Evolutionary conservation across 1,140 invertebrate genomes (phyloP).

Genomic region (Lepidurus arcticus): DNA sequence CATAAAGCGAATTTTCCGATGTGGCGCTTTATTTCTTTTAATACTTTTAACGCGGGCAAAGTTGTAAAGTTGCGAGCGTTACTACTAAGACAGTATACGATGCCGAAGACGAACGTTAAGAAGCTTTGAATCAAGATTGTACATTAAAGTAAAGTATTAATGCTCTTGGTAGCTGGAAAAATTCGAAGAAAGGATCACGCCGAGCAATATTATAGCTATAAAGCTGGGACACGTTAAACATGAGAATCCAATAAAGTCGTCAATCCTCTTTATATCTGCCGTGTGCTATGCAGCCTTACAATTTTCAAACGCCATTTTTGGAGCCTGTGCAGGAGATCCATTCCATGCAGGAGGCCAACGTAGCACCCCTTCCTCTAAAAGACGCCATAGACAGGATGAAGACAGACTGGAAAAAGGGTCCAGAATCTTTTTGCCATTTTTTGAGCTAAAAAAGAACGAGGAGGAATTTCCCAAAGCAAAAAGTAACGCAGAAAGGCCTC

Average conservation of each 20-base stretch:
- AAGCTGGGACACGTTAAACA: background rate
- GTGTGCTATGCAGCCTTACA: background rate
- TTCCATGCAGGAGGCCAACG: background rate
- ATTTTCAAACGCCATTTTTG: background rate
- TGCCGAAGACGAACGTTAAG: no score
- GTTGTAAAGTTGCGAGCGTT: no score
- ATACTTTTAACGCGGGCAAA: no score
- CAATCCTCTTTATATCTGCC: background rate
- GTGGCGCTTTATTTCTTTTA: no score
- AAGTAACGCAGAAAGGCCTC: no score
- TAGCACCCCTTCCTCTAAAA: background rate
- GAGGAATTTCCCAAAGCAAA: no score
- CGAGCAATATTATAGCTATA: background rate
- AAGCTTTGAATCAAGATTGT: no score
- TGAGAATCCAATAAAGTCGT: constrained; percentile 11
- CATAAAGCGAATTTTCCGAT: no score
- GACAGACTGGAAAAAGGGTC: background rate
- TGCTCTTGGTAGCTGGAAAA: no score
- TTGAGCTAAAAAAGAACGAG: background rate
- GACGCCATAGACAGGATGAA: background rate
- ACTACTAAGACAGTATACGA: no score
- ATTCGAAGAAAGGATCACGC: no score
- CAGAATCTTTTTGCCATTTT: background rate
- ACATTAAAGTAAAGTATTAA: no score
- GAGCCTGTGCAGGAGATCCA: background rate